Evolutionary conservation across 2,888 invertebrate species (phyloP).

Genomic region (Xylocampa areola): DNA sequence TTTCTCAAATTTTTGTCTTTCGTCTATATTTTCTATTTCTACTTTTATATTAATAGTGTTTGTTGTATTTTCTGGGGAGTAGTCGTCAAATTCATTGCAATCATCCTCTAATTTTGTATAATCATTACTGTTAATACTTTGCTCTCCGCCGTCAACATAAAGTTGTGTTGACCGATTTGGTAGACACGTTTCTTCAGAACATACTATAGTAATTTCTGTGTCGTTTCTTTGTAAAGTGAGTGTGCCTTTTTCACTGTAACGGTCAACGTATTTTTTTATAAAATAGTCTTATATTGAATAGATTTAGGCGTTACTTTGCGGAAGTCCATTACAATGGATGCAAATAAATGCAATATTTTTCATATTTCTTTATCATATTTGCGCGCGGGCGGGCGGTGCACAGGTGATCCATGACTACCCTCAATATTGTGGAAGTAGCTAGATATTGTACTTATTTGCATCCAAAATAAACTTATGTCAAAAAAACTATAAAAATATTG

Average conservation of each 20-base stretch:
- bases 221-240: constrained; percentile 75
- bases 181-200: constrained; percentile 73
- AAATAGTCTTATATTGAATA: no score
- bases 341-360: no score
- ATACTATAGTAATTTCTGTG: constrained; percentile 69
- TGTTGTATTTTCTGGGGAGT: constrained; percentile 9
- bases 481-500: no score
- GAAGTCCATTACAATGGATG: no score
- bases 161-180: constrained; percentile 50
- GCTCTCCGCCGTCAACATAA: constrained; percentile 30
- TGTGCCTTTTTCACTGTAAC: constrained; percentile 81
- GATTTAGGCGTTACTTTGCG: no score
- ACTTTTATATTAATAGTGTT: constrained; percentile 8
- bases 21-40: constrained; percentile 22
- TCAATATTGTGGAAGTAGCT: no score
- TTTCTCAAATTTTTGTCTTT: neutral
- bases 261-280: no score
- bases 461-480: no score
- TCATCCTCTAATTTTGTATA: constrained; percentile 49
- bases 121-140: constrained; percentile 44
- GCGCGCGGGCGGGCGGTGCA: no score
- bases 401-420: no score
- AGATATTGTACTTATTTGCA: no score
- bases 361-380: no score
- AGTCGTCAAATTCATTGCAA: constrained; percentile 38